Evolutionary conservation across 1,140 invertebrate genomes (phyloP), one percentile per base, ranked within the genome.

Genomic region (Pseudomyrmex dendroicus): DNA sequence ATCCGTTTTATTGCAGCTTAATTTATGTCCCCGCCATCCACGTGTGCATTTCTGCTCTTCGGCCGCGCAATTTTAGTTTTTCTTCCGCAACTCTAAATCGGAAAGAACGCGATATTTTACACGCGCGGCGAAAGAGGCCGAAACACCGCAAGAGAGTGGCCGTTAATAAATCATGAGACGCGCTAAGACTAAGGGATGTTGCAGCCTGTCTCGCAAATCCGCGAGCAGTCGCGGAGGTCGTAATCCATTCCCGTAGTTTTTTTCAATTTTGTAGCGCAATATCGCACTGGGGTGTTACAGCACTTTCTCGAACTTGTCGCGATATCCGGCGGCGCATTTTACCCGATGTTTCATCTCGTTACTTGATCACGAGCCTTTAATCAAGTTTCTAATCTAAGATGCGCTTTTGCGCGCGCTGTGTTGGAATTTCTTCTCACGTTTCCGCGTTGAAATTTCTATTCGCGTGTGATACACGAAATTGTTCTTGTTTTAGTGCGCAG

Each of bases 111-210:
- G 84, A 85, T 87, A 87, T 87, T 85, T 87, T 54, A 86, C 54
- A 35, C 35, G 35, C n/a, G 35, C 73, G 25, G 10, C 13, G 46
- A 20, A 73, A 83, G 83, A 82, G 73, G 48, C 61, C 67, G 62
- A 77, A 73, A 77, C 73, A 87, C 44, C 78, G 35, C 35, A 35
- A 20, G 35, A 35, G 50, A 64, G 25, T 2, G 48, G 17, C 56
- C 84, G 59, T 83, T 85, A 83, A 87, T 87, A 87, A 87, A 87
- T 87, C 86, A 87, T 73, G 73, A 59, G 67, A 35, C 35, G 52
- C 78, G 52, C 78, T 77, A 76, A 83, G 84, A 87, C 56, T 59
- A 57, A 25, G 44, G 64, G 86, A 84, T 68, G 72, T 68, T 74
- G 76, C 52, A 61, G 59, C n/a, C 54, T 54, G 72, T 48, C 70